phyloP scores from a whole-genome alignment of 2,888 invertebrate genomes.

The Caenorhabditis sp. region DNA sequence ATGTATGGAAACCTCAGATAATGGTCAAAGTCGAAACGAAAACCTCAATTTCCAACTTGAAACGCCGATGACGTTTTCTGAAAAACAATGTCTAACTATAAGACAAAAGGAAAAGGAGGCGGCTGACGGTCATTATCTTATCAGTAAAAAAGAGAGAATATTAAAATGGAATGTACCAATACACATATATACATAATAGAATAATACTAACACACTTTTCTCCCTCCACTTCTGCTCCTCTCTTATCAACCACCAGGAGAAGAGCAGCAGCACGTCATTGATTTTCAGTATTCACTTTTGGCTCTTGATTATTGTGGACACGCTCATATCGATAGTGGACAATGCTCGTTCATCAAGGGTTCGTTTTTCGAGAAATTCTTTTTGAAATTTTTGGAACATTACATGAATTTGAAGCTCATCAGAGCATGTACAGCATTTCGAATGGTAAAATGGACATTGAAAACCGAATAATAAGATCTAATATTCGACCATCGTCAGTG shows the following conservation, averaged over 20 bases:
- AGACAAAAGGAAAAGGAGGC: neutral
- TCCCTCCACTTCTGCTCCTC: neutral
- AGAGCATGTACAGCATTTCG: too few species aligned
- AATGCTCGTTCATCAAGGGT: constrained; percentile 58
- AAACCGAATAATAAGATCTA: too few species aligned
- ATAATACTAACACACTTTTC: constrained; percentile 31
- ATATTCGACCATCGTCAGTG: too few species aligned
- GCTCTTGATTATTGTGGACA: neutral
- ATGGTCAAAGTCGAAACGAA: too few species aligned
- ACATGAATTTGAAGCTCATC: too few species aligned
- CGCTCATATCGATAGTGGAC: neutral
- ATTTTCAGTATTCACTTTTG: constrained; percentile 18
- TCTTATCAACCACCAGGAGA: constrained; percentile 2
- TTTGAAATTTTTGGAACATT: neutral
- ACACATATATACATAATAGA: constrained; percentile 34
- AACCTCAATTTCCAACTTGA: too few species aligned
- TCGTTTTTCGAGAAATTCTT: neutral
- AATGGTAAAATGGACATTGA: too few species aligned
- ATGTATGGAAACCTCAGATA: too few species aligned
- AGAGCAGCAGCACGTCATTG: constrained; percentile 36
- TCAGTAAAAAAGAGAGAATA: constrained; percentile 35
- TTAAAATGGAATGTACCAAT: constrained; percentile 49
- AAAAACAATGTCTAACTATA: neutral
- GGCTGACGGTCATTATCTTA: constrained; percentile 53
- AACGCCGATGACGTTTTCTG: neutral